phyloP scores from a whole-genome alignment of 2,888 invertebrate genomes.

The Steinernema scapterisci region DNA sequence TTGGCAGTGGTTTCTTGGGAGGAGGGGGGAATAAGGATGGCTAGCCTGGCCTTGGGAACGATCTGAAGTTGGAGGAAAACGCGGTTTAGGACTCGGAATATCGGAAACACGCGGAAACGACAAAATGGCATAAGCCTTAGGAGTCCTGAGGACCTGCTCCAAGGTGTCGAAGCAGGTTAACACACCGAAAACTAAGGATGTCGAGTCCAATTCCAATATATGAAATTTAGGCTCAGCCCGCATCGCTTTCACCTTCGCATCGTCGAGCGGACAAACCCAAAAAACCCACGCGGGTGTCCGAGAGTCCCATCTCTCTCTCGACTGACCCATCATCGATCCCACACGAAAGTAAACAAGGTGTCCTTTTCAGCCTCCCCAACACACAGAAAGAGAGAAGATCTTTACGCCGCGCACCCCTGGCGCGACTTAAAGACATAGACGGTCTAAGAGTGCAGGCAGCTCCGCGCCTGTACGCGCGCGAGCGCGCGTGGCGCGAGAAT shows the following conservation, averaged over 20 bases:
- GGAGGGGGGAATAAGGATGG: background rate
- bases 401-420: background rate
- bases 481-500: conserved; percentile 6
- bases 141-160: too few relatives aligned
- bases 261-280: too few relatives aligned
- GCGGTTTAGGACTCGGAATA: conserved; percentile 2
- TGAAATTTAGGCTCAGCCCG: background rate
- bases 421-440: background rate
- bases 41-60: background rate
- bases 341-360: conserved; percentile 27
- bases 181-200: too few relatives aligned
- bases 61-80: conserved; percentile 10
- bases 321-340: conserved; percentile 27
- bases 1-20: conserved; percentile 21
- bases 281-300: too few relatives aligned
- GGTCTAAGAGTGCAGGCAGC: conserved; percentile 20
- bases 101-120: background rate
- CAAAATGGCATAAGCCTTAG: background rate
- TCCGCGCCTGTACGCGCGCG: background rate
- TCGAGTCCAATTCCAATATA: background rate
- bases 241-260: conserved; percentile 1
- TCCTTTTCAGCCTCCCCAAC: conserved; percentile 18
- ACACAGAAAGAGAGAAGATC: background rate
- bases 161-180: too few relatives aligned
- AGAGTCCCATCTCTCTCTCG: background rate